A percentile compares a stretch with the other conserved stretches of the same genome.
phyloP scores from a whole-genome alignment of 2,888 invertebrate genomes.

The Aporophyla lueneburgensis region DNA sequence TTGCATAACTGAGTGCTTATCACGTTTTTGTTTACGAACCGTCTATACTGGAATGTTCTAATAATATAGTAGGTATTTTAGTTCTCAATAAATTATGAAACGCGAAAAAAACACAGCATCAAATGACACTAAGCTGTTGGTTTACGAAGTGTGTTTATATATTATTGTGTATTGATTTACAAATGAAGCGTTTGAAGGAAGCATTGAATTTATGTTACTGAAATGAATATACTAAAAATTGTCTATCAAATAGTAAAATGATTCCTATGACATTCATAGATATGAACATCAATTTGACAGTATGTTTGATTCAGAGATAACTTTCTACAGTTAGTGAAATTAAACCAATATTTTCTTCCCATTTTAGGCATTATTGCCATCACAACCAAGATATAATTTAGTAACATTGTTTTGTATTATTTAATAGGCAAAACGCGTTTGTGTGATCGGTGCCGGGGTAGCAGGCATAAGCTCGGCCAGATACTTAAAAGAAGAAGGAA shows the following conservation, averaged over 20 bases:
- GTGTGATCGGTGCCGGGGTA: conserved; percentile 86
- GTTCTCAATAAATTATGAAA: background rate
- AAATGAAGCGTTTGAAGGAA: background rate
- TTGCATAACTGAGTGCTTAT: background rate
- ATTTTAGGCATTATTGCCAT: background rate
- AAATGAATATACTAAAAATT: background rate
- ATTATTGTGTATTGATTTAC: background rate
- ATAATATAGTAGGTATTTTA: background rate
- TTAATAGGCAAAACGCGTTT: conserved; percentile 76
- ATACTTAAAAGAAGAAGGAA: conserved; percentile 83
- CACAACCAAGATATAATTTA: background rate
- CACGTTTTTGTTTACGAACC: background rate
- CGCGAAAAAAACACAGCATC: conserved; percentile 15
- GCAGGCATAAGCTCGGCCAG: conserved; percentile 83
- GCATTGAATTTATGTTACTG: background rate
- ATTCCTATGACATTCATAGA: background rate
- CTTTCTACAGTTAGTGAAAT: background rate
- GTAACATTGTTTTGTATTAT: background rate
- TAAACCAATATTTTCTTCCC: background rate
- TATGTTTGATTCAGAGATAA: background rate
- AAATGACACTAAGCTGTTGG: conserved; percentile 51
- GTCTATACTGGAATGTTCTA: background rate
- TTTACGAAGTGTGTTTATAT: conserved; percentile 58
- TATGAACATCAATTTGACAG: background rate
- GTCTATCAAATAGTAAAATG: background rate